A percentile compares a stretch with the other conserved stretches of the same genome.
Conservation (phyloP, 1,140 invertebrate genomes). For the Cydia amplana region DNA sequence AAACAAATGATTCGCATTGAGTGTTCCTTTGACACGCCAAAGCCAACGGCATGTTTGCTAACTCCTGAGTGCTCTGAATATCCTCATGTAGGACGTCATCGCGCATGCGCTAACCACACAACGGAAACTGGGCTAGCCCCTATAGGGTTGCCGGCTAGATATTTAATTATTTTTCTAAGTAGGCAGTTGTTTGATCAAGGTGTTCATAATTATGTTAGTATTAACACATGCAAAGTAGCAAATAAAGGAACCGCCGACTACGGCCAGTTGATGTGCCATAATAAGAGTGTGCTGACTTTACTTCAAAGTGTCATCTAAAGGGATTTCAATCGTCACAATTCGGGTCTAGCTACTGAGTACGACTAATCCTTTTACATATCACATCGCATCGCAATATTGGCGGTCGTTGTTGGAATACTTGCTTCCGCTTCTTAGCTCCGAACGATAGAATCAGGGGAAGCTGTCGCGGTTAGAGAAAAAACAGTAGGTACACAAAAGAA, state of each 20-base stretch:
- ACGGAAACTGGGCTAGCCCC: slow-evolving; percentile 13
- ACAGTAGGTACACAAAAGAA: neutral
- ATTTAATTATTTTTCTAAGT: neutral
- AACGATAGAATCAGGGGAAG: neutral
- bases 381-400: no score
- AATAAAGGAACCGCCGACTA: no score
- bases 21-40: neutral
- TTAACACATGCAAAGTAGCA: no score
- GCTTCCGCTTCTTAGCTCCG: no score
- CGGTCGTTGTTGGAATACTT: no score
- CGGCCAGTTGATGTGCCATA: no score
- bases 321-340: no score
- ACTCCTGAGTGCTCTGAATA: slow-evolving; percentile 22
- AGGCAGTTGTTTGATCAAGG: neutral
- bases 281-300: no score
- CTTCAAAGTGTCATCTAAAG: no score
- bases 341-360: no score
- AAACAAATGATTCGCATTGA: neutral
- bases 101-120: slow-evolving; percentile 17
- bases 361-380: no score
- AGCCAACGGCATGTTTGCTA: slow-evolving; percentile 1
- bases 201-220: no score
- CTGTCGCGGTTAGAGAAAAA: neutral
- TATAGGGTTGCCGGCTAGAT: neutral
- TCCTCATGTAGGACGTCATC: slow-evolving; percentile 20